phyloP scores from a whole-genome alignment of 2,797 vertebrate species.

The Todus mexicanus region DNA sequence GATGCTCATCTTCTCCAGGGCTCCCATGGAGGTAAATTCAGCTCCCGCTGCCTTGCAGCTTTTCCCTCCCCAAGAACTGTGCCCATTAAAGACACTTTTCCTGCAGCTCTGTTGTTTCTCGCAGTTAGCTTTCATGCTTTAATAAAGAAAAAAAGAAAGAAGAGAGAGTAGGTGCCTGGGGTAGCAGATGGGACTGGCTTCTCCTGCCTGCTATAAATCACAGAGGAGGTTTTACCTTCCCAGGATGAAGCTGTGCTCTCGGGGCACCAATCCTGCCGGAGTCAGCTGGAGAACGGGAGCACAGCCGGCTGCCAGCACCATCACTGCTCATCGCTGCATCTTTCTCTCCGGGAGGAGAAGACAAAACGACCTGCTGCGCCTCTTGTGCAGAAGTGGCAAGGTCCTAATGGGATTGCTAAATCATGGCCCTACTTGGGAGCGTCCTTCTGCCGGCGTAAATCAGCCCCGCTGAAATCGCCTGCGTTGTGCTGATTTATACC shows the following conservation, averaged over 20 bases:
- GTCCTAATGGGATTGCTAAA: slow-evolving; percentile 46
- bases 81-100: not conserved
- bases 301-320: not conserved
- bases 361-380: not conserved
- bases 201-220: slow-evolving; percentile 6
- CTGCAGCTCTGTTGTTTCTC: not conserved
- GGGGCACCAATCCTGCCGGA: not conserved
- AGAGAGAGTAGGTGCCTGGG: not conserved
- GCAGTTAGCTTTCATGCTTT: not conserved
- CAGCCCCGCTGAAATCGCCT: not conserved
- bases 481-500: slow-evolving; percentile 4
- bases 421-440: not conserved
- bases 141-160: not conserved
- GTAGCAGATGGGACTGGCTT: slow-evolving; percentile 7
- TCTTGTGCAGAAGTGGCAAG: not conserved
- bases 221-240: not conserved
- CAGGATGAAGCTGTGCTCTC: not conserved
- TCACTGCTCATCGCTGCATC: not conserved
- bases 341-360: not conserved
- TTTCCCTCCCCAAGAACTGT: not conserved
- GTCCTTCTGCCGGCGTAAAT: not conserved
- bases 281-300: accelerated
- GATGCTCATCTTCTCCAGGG: not conserved
- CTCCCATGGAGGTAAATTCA: not conserved
- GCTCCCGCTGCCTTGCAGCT: not conserved